Conservation (phyloP, 2,113 vertebrate genomes). For the Onychostruthus taczanowskii region DNA sequence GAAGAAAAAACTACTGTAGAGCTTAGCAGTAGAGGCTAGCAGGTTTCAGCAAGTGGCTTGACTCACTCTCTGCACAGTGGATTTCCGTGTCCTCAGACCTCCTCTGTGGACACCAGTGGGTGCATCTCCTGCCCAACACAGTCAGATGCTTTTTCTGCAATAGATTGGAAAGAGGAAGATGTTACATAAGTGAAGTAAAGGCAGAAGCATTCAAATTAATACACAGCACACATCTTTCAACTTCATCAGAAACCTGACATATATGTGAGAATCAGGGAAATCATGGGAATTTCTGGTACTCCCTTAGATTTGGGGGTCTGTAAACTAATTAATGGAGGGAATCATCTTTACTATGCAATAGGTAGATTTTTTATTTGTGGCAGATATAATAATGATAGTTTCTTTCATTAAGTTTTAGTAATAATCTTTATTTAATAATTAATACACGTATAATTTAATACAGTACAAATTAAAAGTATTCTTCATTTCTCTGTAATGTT, state of each 20-base stretch:
- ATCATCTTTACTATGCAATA: not conserved
- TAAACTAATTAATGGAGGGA: slow-evolving; percentile 21
- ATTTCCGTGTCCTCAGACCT: not conserved
- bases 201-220: not conserved
- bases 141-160: not conserved
- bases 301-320: not conserved
- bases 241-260: not conserved
- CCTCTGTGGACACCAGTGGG: not conserved
- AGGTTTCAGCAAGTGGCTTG: not conserved
- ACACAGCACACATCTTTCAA: not conserved
- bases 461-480: slow-evolving; percentile 56
- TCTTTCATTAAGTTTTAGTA: slow-evolving; percentile 57
- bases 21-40: not conserved
- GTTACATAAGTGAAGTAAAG: not conserved
- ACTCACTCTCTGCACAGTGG: not conserved
- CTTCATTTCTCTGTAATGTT: slow-evolving; percentile 46
- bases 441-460: slow-evolving; percentile 59
- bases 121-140: not conserved
- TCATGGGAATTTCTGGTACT: not conserved
- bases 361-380: slow-evolving; percentile 59
- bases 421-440: slow-evolving; percentile 68
- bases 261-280: not conserved
- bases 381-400: slow-evolving; percentile 50
- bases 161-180: not conserved
- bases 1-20: not conserved